Percentiles rank a stretch among this genome's conserved stretches.
Evolutionary conservation across 2,113 vertebrate genomes (phyloP).

Genomic region (Prinia subflava): DNA sequence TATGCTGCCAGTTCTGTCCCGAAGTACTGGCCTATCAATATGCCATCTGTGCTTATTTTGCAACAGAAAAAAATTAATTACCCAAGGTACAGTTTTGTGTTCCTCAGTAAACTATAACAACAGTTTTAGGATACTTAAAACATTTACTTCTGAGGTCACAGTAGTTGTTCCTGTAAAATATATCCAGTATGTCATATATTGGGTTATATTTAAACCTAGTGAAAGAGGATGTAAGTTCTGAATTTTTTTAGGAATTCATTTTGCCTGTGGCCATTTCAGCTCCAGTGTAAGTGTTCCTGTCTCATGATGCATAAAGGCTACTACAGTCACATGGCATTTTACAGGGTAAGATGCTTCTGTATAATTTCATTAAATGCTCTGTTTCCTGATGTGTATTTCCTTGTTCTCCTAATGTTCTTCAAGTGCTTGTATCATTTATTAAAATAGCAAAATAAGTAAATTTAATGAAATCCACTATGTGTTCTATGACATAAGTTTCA

Average conservation of each 20-base stretch:
- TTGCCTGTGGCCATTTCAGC: not conserved
- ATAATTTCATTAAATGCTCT: not conserved
- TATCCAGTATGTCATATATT: not conserved
- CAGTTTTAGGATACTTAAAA: not conserved
- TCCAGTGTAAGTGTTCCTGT: not conserved
- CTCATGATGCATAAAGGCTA: not conserved
- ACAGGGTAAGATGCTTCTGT: not conserved
- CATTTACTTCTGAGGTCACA: not conserved
- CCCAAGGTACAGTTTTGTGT: not conserved
- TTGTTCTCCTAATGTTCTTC: not conserved
- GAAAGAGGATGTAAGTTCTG: not conserved
- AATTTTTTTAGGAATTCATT: not conserved
- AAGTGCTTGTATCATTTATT: not conserved
- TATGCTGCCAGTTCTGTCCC: not conserved
- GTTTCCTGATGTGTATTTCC: not conserved
- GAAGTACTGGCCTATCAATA: not conserved
- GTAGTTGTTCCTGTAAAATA: not conserved
- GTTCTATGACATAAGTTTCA: not conserved
- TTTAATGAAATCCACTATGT: not conserved
- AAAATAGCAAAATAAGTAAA: not conserved
- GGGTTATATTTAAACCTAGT: not conserved
- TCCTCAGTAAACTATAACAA: not conserved
- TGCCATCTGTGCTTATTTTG: not conserved
- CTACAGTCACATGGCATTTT: not conserved
- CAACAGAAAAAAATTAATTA: not conserved